Evolutionary conservation across 2,797 vertebrate genomes (phyloP).

Genomic region (Sebastes vulpes): DNA sequence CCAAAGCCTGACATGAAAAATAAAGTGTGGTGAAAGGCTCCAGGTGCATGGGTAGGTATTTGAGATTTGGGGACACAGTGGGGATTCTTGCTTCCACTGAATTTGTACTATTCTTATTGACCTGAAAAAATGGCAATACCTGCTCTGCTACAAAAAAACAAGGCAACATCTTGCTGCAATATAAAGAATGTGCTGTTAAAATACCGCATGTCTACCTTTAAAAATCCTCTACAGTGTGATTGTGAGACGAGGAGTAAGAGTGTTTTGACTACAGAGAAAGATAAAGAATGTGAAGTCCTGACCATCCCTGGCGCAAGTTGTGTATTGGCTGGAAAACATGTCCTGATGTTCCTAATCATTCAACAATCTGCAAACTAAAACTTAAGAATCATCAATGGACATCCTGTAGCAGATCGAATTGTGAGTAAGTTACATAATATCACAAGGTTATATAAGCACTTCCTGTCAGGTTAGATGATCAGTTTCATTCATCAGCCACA

Average conservation of each 20-base stretch:
- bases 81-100: neutral
- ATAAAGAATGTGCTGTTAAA: neutral
- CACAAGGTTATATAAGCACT: constrained; percentile 52
- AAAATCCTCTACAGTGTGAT: neutral
- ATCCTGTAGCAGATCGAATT: constrained; percentile 36
- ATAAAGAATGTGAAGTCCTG: constrained; percentile 17
- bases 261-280: constrained; percentile 11
- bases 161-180: neutral
- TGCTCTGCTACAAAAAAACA: neutral
- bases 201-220: neutral
- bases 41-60: constrained; percentile 13
- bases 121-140: neutral
- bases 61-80: constrained; percentile 2
- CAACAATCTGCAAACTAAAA: constrained; percentile 42
- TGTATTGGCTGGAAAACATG: constrained; percentile 4
- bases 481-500: constrained; percentile 50
- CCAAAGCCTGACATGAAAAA: constrained; percentile 36
- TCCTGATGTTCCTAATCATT: constrained; percentile 15
- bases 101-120: constrained; percentile 17
- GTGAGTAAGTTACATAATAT: constrained; percentile 45
- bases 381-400: constrained; percentile 34
- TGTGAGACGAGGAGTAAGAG: neutral
- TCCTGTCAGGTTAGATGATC: constrained; percentile 60
- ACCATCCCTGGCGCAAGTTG: neutral
- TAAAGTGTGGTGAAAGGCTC: constrained; percentile 8